A percentile compares a stretch with the other conserved stretches of the same genome.
phyloP scores from a whole-genome alignment of 1,140 invertebrate species.

The Leptinotarsa texana region DNA sequence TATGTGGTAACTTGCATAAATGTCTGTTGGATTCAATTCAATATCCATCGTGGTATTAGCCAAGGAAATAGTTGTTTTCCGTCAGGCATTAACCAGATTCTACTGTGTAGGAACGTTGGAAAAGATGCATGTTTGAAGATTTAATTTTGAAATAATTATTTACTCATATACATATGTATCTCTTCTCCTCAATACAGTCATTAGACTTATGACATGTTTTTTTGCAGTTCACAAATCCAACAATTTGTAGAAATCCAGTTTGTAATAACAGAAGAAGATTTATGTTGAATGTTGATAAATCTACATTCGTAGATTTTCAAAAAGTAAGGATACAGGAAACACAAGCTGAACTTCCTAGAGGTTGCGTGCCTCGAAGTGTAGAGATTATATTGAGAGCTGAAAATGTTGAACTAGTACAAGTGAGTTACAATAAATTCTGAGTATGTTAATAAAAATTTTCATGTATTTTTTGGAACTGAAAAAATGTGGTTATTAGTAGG shows the following conservation, averaged over 20 bases:
- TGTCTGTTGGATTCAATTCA: too few relatives aligned
- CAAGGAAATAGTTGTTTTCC: too few relatives aligned
- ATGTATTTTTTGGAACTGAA: too few relatives aligned
- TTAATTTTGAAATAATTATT: too few relatives aligned
- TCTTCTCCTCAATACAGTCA: background rate
- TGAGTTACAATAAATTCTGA: conserved; percentile 57
- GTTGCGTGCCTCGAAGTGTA: conserved; percentile 94
- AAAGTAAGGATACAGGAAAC: conserved; percentile 98
- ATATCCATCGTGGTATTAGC: too few relatives aligned
- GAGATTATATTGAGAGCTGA: conserved; percentile 97
- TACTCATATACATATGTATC: too few relatives aligned
- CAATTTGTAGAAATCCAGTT: conserved; percentile 93
- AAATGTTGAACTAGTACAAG: conserved; percentile 94
- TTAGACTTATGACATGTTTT: conserved; percentile 22
- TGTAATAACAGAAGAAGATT: conserved; percentile 92
- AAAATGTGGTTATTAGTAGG: too few relatives aligned
- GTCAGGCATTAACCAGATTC: too few relatives aligned
- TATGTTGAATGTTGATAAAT: conserved; percentile 90
- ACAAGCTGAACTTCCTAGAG: conserved; percentile 94
- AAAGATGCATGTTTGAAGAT: too few relatives aligned
- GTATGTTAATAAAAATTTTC: too few relatives aligned
- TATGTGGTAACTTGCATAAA: too few relatives aligned
- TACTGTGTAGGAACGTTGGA: too few relatives aligned
- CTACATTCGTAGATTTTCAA: conserved; percentile 97
- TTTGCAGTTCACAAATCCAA: conserved; percentile 84